These are phyloP conservation scores for Sylvietta virens DNA, from an alignment of 2,113 vertebrate species.

Conservation along the genomic window DNA sequence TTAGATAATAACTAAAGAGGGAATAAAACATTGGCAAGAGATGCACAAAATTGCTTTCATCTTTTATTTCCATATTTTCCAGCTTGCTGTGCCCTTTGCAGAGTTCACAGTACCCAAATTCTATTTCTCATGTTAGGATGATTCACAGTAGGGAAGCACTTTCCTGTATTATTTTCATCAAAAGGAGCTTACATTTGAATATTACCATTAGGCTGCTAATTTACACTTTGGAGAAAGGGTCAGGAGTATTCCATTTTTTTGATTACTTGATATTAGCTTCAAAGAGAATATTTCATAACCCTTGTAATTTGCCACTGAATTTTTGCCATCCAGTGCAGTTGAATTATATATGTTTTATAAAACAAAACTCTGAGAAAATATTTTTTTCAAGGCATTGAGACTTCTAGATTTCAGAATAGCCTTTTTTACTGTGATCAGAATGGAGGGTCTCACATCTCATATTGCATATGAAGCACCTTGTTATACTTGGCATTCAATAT, in stretches of 20 bases:
- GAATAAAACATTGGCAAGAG: constrained; percentile 18
- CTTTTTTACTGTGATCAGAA: background rate
- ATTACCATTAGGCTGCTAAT: constrained; percentile 73
- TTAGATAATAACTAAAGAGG: constrained; percentile 27
- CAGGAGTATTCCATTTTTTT: constrained; percentile 67
- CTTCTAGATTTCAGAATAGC: background rate
- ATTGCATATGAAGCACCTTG: background rate
- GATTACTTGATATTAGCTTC: constrained; percentile 71
- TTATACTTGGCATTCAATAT: background rate
- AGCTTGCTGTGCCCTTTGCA: constrained; percentile 47
- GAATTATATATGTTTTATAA: constrained; percentile 51
- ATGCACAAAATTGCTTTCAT: constrained; percentile 4
- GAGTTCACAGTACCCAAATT: constrained; percentile 62
- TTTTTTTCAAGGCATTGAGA: background rate
- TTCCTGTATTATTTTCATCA: constrained; percentile 70
- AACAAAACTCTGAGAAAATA: constrained; percentile 15
- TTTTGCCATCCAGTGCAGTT: constrained; percentile 34
- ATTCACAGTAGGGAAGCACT: constrained; percentile 69
- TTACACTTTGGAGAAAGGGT: constrained; percentile 73
- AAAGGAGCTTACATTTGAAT: constrained; percentile 64
- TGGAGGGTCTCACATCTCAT: background rate
- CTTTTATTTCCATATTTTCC: constrained; percentile 48
- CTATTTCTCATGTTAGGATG: constrained; percentile 66
- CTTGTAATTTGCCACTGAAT: constrained; percentile 61
- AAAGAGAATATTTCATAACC: constrained; percentile 75